These are phyloP conservation scores for Eurytoma adleriae DNA, from an alignment of 2,888 invertebrate genomes.

Conservation along the genomic window DNA sequence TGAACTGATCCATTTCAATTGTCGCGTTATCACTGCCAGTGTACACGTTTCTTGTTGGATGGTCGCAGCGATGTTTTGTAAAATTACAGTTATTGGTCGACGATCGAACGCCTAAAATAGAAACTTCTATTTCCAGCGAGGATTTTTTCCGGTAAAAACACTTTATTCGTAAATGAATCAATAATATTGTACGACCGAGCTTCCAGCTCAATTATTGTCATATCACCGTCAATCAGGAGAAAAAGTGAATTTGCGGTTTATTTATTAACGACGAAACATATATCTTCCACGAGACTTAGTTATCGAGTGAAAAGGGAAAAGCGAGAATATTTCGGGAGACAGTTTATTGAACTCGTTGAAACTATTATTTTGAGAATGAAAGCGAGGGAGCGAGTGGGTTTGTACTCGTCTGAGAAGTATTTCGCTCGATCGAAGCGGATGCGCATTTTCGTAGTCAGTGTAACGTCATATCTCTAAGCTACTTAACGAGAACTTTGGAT, in stretches of 20 bases:
- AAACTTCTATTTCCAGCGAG: not conserved
- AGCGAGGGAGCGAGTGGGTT: not conserved
- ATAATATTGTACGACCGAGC: not conserved
- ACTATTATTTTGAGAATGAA: slow-evolving; percentile 27
- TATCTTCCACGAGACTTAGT: slow-evolving; percentile 41
- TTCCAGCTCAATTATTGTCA: slow-evolving; percentile 18
- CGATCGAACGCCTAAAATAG: not conserved
- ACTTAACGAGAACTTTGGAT: slow-evolving; percentile 26
- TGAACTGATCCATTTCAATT: no score
- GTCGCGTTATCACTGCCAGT: no score
- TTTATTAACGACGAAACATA: slow-evolving; percentile 24
- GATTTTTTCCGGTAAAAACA: not conserved
- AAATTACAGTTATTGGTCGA: slow-evolving; percentile 1
- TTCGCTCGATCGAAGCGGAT: slow-evolving; percentile 10
- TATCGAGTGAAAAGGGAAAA: slow-evolving; percentile 17
- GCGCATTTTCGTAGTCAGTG: slow-evolving; percentile 38
- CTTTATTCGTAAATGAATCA: not conserved
- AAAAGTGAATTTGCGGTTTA: slow-evolving; percentile 22
- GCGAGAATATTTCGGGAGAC: not conserved
- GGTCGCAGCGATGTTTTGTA: not conserved
- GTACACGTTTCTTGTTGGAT: no score
- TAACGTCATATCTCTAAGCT: slow-evolving; percentile 39
- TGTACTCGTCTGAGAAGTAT: not conserved
- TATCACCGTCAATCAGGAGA: slow-evolving; percentile 36
- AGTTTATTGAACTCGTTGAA: slow-evolving; percentile 35